Conservation (phyloP, 2,113 vertebrate species). For the Zosterops japonicus region DNA sequence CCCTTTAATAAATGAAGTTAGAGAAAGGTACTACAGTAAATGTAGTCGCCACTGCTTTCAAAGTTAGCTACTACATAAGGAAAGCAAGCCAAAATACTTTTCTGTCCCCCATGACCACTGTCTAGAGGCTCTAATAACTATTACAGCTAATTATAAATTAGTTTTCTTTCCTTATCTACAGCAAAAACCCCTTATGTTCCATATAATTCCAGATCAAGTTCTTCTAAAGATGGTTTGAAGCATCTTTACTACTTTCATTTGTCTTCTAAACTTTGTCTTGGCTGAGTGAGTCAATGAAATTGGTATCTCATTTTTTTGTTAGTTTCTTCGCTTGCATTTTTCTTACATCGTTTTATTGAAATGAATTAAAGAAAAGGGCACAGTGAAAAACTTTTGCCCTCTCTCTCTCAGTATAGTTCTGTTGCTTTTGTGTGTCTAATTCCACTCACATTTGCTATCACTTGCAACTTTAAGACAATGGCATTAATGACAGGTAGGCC, state of each 20-base stretch:
- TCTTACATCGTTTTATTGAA: conserved; percentile 5
- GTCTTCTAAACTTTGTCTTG: background rate
- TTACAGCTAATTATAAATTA: background rate
- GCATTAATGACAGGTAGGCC: background rate
- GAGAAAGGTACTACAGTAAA: background rate
- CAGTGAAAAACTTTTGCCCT: background rate
- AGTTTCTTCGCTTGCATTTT: background rate
- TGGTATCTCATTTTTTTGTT: background rate
- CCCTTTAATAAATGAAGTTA: background rate
- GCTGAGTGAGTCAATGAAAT: background rate
- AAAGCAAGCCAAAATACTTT: background rate
- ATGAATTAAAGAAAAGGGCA: background rate
- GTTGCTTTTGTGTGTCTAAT: background rate
- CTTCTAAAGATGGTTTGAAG: background rate
- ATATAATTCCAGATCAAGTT: background rate
- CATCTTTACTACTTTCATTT: background rate
- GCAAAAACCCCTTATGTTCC: background rate
- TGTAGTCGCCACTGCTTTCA: background rate
- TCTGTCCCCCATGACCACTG: background rate
- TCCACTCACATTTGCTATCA: background rate
- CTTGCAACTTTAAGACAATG: background rate
- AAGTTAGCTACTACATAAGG: background rate
- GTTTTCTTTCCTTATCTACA: conserved; percentile 6
- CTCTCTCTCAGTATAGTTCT: background rate
- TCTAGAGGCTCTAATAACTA: background rate